Percentiles rank a stretch among this genome's conserved stretches.
Evolutionary conservation across 1,140 invertebrate genomes (phyloP).

Genomic region (Drosophila auraria): DNA sequence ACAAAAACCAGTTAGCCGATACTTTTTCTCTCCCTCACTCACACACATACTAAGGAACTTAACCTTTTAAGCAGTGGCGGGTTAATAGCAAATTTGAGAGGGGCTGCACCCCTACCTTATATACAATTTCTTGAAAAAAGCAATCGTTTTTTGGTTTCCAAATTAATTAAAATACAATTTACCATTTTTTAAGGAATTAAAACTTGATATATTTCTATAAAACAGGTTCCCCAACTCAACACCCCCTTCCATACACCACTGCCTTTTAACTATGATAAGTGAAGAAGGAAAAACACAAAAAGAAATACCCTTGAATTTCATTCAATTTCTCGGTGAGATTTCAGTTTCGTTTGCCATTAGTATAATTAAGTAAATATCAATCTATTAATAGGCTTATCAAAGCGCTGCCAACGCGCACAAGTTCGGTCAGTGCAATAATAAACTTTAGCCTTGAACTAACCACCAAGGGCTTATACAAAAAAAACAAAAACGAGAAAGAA

Average conservation of each 20-base stretch:
- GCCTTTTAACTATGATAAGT: constrained; percentile 52
- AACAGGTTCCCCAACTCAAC: neutral
- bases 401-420: constrained; percentile 35
- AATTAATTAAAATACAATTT: neutral
- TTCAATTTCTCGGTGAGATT: constrained; percentile 65
- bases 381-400: constrained; percentile 48
- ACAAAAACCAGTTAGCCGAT: constrained; percentile 77
- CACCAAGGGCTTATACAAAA: constrained; percentile 17
- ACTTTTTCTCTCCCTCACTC: constrained; percentile 40
- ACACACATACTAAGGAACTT: constrained; percentile 23
- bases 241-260: constrained; percentile 7
- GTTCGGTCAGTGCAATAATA: constrained; percentile 25
- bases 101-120: neutral
- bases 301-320: constrained; percentile 46
- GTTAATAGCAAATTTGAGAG: neutral
- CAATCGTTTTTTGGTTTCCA: neutral
- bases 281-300: constrained; percentile 45
- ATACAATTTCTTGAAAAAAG: neutral
- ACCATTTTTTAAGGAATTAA: too few relatives aligned
- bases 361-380: constrained; percentile 54
- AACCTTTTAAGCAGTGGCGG: constrained; percentile 14
- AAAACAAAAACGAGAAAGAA: too few relatives aligned
- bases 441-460: constrained; percentile 66
- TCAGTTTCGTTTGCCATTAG: constrained; percentile 72
- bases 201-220: neutral